Evolutionary conservation across 1,140 invertebrate genomes (phyloP), one percentile per base, ranked within the genome.

Genomic region (Drosophila trapezifrons): DNA sequence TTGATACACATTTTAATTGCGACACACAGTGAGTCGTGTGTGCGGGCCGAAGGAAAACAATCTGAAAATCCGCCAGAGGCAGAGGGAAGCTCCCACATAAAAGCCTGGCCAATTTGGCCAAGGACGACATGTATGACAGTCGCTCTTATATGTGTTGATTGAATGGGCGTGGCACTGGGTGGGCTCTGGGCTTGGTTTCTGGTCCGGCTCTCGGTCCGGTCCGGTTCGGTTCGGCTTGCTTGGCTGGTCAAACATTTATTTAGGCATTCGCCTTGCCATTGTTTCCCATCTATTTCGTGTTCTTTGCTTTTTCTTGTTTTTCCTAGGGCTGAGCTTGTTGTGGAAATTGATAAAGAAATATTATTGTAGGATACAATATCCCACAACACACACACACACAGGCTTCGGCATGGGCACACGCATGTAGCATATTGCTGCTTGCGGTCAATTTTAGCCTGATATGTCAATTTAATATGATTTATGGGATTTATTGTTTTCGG

Each of bases 401-500:
- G 54, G 29, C 13, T 38, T 6, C 20, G 20, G 13, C 45, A 55
- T 27, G 37, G 18, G 35, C 54, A 46, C 18, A 22, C 64, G 63
- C 63, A 35, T 25, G 42, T 38, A 18, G 27, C 46, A 58, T 67
- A 58, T 70, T 71, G 65, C 47, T 71, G 67, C 66, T 60, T 89
- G 80, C 80, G 84, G 84, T 89, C 84, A 84, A 89, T 80, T 89
- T 84, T 84, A 51, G 84, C 70, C 80, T 84, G 80, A 89, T 89
- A 89, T 89, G 84, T 89, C 84, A 89, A 89, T 89, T 89, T 89
- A 89, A 89, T 89, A 89, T 89, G 84, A 89, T 89, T 89, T 89
- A 89, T 89, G 84, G 77, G 84, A 89, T 84, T 89, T 89, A 89
- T 89, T 87, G 80, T 89, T 80, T 80, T 87, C 75, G 65, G 43